These are phyloP conservation scores for Ligdia adustata DNA, from an alignment of 2,888 invertebrate species.

Conservation along the genomic window DNA sequence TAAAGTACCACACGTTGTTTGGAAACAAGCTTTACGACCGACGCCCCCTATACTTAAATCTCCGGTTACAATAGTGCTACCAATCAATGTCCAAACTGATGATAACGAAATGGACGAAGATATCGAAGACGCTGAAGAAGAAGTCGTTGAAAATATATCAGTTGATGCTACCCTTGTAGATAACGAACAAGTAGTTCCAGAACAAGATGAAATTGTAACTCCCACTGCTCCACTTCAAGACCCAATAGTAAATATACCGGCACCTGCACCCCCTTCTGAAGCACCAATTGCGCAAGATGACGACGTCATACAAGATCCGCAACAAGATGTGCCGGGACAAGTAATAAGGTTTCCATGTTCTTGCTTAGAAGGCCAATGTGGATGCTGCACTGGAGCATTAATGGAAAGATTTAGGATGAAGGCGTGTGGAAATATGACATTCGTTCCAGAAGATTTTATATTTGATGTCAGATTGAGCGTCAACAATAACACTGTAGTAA, in stretches of 20 bases:
- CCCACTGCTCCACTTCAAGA: conserved; percentile 35
- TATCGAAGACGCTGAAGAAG: conserved; percentile 40
- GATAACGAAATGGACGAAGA: conserved; percentile 45
- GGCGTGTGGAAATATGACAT: conserved; percentile 90
- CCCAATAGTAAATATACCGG: conserved; percentile 35
- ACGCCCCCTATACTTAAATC: conserved; percentile 73
- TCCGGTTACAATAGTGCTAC: conserved; percentile 68
- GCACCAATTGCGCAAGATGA: conserved; percentile 51
- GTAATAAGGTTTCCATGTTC: conserved; percentile 85
- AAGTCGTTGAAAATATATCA: conserved; percentile 40
- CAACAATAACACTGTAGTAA: conserved; percentile 89
- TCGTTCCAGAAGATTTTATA: conserved; percentile 92
- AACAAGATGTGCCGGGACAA: conserved; percentile 67
- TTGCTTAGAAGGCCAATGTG: conserved; percentile 85
- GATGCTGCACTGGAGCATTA: conserved; percentile 87
- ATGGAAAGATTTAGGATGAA: conserved; percentile 87
- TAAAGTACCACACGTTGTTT: conserved; percentile 61
- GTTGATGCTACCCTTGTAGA: conserved; percentile 36
- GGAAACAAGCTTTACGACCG: conserved; percentile 66
- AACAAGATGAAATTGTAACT: conserved; percentile 28
- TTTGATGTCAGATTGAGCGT: conserved; percentile 89
- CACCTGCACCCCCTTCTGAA: conserved; percentile 43
- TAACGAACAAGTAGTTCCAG: conserved; percentile 35
- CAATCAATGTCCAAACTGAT: conserved; percentile 67
- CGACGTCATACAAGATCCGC: conserved; percentile 41